Evolutionary conservation across 2,888 invertebrate genomes (phyloP).

Genomic region (Daptonema setosum): DNA sequence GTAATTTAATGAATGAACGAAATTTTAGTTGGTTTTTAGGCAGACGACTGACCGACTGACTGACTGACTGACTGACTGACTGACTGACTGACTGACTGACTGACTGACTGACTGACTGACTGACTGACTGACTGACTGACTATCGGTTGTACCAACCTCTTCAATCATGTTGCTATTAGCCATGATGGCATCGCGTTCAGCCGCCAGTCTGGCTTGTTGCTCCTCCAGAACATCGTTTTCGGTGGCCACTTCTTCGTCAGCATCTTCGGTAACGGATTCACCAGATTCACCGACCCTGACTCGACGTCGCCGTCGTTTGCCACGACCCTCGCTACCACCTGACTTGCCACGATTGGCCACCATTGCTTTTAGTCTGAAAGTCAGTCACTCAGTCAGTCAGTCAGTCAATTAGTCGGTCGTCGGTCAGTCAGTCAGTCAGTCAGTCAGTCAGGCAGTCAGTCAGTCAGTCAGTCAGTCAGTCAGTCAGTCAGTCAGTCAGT

Average conservation of each 20-base stretch:
- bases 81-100: too few relatives aligned
- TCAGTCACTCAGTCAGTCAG: background rate
- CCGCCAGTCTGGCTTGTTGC: conserved; percentile 30
- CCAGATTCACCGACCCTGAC: background rate
- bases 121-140: too few relatives aligned
- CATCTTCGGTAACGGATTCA: conserved; percentile 11
- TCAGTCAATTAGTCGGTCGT: background rate
- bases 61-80: too few relatives aligned
- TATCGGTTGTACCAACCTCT: conserved; percentile 19
- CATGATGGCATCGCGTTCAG: conserved; percentile 32
- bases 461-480: too few relatives aligned
- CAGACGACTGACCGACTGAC: too few relatives aligned
- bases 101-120: too few relatives aligned
- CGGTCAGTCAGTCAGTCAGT: too few relatives aligned
- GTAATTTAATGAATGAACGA: too few relatives aligned
- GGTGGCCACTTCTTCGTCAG: conserved; percentile 18
- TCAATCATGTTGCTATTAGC: conserved; percentile 27
- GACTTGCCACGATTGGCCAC: background rate
- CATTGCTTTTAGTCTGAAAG: conserved; percentile 6
- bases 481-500: too few relatives aligned
- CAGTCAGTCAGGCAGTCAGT: too few relatives aligned
- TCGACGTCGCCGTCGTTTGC: background rate
- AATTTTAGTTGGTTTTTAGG: too few relatives aligned
- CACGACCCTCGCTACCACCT: background rate
- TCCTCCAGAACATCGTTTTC: conserved; percentile 30